Base-by-base conservation (phyloP, 2,113 vertebrate species). In the Mustela nigripes region DNA sequence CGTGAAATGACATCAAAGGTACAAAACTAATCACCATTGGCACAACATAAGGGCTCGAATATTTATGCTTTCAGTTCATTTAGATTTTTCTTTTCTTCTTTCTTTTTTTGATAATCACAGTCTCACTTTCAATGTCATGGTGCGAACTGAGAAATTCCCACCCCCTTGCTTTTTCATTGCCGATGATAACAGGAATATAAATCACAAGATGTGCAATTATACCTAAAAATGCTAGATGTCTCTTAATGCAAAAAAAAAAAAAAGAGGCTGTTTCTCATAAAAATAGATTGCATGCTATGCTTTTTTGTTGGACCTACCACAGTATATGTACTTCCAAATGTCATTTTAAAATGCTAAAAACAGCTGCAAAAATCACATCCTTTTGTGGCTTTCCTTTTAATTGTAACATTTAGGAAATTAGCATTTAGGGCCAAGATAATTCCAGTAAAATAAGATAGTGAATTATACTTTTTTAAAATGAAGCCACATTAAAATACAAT, bases 261-360 rank as follows among this genome's bases (percentile, higher is more conserved):
- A 89, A 94, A 80, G 58, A 63, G 67, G 12, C 26, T 28, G 1
- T 93, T 95, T 97, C 86, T 96, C 36, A 26, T 97, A 93, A 96
- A 96, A 96, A 93, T 79, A 84, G 78, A 5, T 91, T 80, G 21
- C 91, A 82, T 91, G 39, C 83, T 89, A 0, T 71, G n/a, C 58
- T 84, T 95, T 94, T 91, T 89, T 95, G 56, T 91, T 94, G 82
- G 22, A 63, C 69, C 91, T 96, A 76, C 82, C 76, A 81, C 42
- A 36, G 73, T 96, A 39, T 89, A 14, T 94, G 7, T 81, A 85
- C 26, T 92, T 95, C 24, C 69, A 94, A 60, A 85, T 97, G 82
- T 73, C 95, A 96, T 91, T 96, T 96, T 45, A 85, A 94, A 94
- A 82, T 96, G 21, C n/a, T 98, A 89, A 95, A 91, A 97, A 83